Conservation (phyloP, 2,797 vertebrate species). For the Lagocephalus sceleratus region DNA sequence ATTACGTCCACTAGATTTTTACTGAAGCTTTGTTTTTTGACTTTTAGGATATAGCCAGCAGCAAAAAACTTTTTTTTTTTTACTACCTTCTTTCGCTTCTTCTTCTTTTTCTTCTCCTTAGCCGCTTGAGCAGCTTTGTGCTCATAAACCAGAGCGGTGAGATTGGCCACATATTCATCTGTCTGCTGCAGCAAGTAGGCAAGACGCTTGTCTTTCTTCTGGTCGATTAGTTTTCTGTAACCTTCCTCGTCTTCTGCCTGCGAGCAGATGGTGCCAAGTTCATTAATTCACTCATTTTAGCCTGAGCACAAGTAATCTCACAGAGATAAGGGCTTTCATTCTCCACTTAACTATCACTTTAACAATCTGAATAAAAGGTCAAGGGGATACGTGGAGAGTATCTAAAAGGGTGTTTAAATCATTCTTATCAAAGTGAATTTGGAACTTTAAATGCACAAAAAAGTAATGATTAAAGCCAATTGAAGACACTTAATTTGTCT, state of each 20-base stretch:
- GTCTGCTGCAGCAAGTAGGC: conserved; percentile 96
- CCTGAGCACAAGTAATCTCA: no score
- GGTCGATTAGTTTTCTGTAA: conserved; percentile 94
- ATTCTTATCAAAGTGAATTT: no score
- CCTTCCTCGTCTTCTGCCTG: conserved; percentile 98
- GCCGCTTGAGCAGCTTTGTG: conserved; percentile 97
- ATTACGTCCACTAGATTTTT: no score
- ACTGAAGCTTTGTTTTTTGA: no score
- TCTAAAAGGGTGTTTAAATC: no score
- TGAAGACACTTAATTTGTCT: no score
- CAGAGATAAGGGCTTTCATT: no score
- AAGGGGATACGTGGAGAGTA: no score
- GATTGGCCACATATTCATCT: conserved; percentile 93
- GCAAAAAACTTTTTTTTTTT: neutral
- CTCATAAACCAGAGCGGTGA: conserved; percentile 93
- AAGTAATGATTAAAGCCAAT: no score
- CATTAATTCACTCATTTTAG: neutral
- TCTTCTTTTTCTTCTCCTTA: conserved; percentile 94
- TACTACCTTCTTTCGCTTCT: conserved; percentile 90
- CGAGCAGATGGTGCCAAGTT: neutral
- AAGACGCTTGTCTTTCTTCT: conserved; percentile 97
- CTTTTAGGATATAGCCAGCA: neutral
- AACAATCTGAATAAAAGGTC: no score
- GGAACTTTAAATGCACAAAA: no score
- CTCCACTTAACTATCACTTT: no score